Base-by-base conservation (phyloP, 2,888 invertebrate species). In the Cremastobaeus sp. region DNA sequence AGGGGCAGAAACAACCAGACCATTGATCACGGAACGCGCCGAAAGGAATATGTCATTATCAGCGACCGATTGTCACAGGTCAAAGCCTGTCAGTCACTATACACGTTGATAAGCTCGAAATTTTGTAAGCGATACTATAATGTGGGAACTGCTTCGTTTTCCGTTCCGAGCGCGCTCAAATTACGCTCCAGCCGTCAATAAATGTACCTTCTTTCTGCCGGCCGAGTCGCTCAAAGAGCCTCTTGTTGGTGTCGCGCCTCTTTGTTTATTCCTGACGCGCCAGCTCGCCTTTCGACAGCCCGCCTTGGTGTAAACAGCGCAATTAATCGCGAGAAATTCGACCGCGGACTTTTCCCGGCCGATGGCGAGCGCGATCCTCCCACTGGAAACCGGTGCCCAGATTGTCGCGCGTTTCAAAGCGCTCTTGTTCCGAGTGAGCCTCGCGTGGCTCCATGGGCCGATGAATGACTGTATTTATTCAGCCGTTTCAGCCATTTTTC, bases 11-110 rank as follows among this genome's bases (percentile, higher is more conserved):
- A 85, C 83, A 84, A 83, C 79, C 82, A 75, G 76, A 77, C 83
- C 84, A 83, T 85, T 85, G 78, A 84, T 78, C 79, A 78, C 78
- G 77, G 76, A 77, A 75, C 78, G 76, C 77, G 66, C 78, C 76
- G 45, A 80, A 80, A 83, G 84, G 83, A 84, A 85, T 70, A 70
- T 81, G 83, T 78, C 79, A 81, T 83, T 85, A 85, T 86, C 86
- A 81, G 79, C 79, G 79, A 74, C 81, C 82, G 83, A 83, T 84
- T 84, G 84, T 82, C 82, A 86, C 84, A 84, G 85, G 86, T 86
- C 86, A 85, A 82, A 85, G 83, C 83, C 81, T 83, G 74, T 83
- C 80, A 83, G 82, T 77, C 81, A 78, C 77, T 79, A 76, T 78
- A 80, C 76, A 76, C 54, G 55, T 55, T 76, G 81, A 83, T 82